Evolutionary conservation across 2,113 vertebrate species (phyloP).

Genomic region (Albula glossodonta): DNA sequence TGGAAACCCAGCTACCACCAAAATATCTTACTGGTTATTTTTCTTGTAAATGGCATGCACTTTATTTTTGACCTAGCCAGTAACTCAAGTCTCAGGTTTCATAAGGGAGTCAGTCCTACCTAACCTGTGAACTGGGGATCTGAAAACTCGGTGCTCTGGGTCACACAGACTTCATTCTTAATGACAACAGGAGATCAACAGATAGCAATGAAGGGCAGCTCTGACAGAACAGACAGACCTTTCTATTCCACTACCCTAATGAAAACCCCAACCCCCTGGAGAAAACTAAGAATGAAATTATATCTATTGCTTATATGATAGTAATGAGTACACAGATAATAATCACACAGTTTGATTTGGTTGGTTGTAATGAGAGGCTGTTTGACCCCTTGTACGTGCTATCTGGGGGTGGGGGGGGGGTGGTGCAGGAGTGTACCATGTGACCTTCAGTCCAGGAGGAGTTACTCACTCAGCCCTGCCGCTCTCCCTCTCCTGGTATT

Average conservation of each 20-base stretch:
- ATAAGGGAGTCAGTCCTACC: not conserved
- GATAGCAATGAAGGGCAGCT: not conserved
- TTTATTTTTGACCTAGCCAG: too few relatives aligned
- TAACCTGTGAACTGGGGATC: not conserved
- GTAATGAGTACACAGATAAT: slow-evolving; percentile 28
- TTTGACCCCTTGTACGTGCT: slow-evolving; percentile 30
- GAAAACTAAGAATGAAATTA: slow-evolving; percentile 17
- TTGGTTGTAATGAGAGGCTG: slow-evolving; percentile 29
- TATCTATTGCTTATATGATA: slow-evolving; percentile 28
- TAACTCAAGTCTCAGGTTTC: not conserved
- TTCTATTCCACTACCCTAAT: not conserved
- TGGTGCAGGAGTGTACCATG: not conserved
- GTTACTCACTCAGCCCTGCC: too few relatives aligned
- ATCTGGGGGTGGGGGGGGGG: not conserved
- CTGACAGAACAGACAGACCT: not conserved
- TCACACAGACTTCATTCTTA: not conserved
- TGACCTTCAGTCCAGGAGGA: not conserved
- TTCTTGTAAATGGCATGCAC: too few relatives aligned
- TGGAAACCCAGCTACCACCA: too few relatives aligned
- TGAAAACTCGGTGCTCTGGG: not conserved
- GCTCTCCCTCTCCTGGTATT: slow-evolving; percentile 25
- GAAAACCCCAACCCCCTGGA: not conserved
- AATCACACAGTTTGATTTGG: slow-evolving; percentile 18
- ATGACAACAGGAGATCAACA: not conserved
- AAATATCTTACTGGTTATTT: too few relatives aligned